These are phyloP conservation scores for Dermatemys mawii DNA, from an alignment of 2,113 vertebrate genomes.

Conservation along the genomic window DNA sequence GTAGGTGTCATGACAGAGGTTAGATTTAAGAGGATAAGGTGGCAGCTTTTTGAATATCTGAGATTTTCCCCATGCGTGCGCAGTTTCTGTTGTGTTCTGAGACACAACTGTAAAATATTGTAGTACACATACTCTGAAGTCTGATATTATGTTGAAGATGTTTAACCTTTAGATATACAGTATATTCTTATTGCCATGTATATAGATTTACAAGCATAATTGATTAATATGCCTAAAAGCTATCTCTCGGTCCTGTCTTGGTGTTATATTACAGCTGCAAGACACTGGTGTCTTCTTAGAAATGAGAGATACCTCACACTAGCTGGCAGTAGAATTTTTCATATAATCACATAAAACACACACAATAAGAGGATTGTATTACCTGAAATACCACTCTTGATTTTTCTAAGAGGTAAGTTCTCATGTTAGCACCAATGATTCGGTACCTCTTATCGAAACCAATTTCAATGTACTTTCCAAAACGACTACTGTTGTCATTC, in stretches of 20 bases:
- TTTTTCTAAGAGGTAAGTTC: slow-evolving; percentile 98
- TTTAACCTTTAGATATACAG: not conserved
- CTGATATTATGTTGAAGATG: not conserved
- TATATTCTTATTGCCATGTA: not conserved
- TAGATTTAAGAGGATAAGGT: not conserved
- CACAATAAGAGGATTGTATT: not conserved
- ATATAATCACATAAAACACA: not conserved
- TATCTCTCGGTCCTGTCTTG: not conserved
- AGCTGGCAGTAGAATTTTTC: not conserved
- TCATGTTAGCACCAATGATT: slow-evolving; percentile 98
- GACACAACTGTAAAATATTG: not conserved
- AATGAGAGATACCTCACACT: not conserved
- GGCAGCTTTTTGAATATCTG: not conserved
- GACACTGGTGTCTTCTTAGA: not conserved
- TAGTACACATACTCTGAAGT: not conserved
- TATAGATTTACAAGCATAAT: not conserved
- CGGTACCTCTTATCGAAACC: slow-evolving; percentile 93
- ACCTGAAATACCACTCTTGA: slow-evolving; percentile 99
- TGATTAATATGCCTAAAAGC: not conserved
- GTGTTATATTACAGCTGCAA: not conserved
- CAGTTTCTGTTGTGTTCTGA: not conserved
- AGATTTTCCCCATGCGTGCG: not conserved
- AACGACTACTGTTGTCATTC: slow-evolving; percentile 99
- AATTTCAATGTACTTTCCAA: slow-evolving; percentile 98
- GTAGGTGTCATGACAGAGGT: not conserved